Base-by-base conservation (phyloP, 2,797 vertebrate species). In the Rhabdophis nuchalis region DNA sequence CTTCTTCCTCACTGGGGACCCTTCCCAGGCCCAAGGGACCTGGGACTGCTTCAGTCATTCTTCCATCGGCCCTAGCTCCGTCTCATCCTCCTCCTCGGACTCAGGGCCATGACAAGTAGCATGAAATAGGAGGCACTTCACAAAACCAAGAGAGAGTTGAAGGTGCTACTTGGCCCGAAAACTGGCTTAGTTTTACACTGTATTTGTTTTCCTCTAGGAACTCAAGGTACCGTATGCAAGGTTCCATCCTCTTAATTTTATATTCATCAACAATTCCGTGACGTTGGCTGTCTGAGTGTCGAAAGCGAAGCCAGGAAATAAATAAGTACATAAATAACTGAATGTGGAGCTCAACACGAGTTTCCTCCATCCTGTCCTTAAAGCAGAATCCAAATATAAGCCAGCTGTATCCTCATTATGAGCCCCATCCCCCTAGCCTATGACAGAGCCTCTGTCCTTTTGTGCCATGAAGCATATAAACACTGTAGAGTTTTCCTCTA, bases 31-130 rank as follows among this genome's bases (percentile, higher is more conserved):
- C 58, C 6, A 0, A 60, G 58, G 58, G 23, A 60, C 58, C 58
- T 3, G 2, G n/a, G n/a, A n/a, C n/a, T n/a, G n/a, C 58, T 60
- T 11, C 1, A 0, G 3, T 60, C 2, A 7, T 60, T 60, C 23
- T 8, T 60, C 25, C 3, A 1, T 60, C 0, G 1, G 58, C 25
- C 25, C 58, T 60, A 60, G 9, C 10, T 60, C 58, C 8, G 0
- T 12, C 25, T 27, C 58, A 11, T 60, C 58, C 58, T 60, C 25
- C 9, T 27, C 10, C 58, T 60, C 3, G 0, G 25, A 60, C 10
- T 60, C 25, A 27, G 58, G 58, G 25, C 58, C 3, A 10, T 60
- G 25, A 27, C 25, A 27, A 60, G n/a, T 68, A 68, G 68, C 7
- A 77, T 77, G 32, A 41, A 77, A 41, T 41, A 77, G 32, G 32